Percentiles rank a stretch among this genome's conserved stretches.
Evolutionary conservation across 2,797 vertebrate species (phyloP).

Genomic region (Enteromius paludinosus): DNA sequence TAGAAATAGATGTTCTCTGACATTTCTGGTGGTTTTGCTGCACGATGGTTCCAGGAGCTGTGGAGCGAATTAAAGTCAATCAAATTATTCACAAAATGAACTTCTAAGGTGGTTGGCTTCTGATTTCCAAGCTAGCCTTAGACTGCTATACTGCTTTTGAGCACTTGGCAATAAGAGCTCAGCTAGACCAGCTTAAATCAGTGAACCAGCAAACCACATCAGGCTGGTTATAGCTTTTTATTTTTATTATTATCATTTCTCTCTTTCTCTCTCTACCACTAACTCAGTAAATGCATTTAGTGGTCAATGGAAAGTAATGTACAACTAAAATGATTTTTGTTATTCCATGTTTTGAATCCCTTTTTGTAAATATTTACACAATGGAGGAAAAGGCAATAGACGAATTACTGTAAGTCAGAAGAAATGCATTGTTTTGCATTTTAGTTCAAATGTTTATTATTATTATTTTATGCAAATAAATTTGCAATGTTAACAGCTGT

Average conservation of each 20-base stretch:
- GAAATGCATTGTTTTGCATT: no score
- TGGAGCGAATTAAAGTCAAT: neutral
- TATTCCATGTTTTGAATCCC: neutral
- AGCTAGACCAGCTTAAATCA: neutral
- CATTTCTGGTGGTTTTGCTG: neutral
- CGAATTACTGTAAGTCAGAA: no score
- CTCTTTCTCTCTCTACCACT: no score
- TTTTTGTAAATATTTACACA: no score
- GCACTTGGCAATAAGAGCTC: no score
- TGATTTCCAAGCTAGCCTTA: neutral
- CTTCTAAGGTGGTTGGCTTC: neutral
- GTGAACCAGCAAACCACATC: neutral
- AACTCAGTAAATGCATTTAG: no score
- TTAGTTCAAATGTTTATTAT: no score
- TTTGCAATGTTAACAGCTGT: neutral
- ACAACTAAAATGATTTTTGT: neutral
- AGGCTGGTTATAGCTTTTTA: no score
- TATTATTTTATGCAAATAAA: no score
- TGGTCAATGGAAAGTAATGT: neutral
- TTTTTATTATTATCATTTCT: no score
- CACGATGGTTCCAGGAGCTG: slow-evolving; percentile 30
- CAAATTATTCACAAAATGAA: neutral
- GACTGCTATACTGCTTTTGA: no score
- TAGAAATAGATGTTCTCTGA: neutral
- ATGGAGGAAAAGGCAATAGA: no score